Percentiles rank a stretch among this genome's conserved stretches.
Conservation (phyloP, 1,140 invertebrate genomes). For the Drosophila lacteicornis region DNA sequence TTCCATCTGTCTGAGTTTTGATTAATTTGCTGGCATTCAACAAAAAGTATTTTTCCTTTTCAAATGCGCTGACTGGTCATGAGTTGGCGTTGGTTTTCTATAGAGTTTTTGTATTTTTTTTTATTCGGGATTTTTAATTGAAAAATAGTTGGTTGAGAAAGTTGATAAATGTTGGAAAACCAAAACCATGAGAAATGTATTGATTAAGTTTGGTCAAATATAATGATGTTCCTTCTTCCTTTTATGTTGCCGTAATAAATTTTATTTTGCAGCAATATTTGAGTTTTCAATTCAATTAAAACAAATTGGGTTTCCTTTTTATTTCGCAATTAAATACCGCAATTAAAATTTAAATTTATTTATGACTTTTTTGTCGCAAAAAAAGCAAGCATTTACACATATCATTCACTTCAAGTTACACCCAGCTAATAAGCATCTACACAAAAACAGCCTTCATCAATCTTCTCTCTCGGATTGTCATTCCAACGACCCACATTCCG, state of each 20-base stretch:
- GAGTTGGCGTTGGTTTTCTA: conserved; percentile 38
- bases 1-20: conserved; percentile 36
- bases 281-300: not conserved
- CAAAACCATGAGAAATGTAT: not conserved
- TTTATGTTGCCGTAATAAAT: too few species aligned
- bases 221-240: not conserved
- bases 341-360: conserved; percentile 2
- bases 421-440: conserved; percentile 32
- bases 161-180: not conserved
- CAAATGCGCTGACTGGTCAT: conserved; percentile 42
- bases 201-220: not conserved
- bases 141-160: conserved; percentile 29
- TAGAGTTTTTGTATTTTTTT: not conserved
- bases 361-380: not conserved
- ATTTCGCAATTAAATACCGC: not conserved
- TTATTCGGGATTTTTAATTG: conserved; percentile 19
- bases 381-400: conserved; percentile 7
- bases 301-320: not conserved
- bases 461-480: conserved; percentile 36
- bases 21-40: conserved; percentile 43
- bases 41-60: conserved; percentile 36
- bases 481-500: conserved; percentile 44
- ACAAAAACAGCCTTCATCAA: conserved; percentile 29
- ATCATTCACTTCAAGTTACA: conserved; percentile 21
- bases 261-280: too few species aligned